Percentiles rank a stretch among this genome's conserved stretches.
These are phyloP conservation scores for Tethya wilhelma DNA, from an alignment of 37 sponge, comb jelly and placozoan genomes.

Conservation along the genomic window DNA sequence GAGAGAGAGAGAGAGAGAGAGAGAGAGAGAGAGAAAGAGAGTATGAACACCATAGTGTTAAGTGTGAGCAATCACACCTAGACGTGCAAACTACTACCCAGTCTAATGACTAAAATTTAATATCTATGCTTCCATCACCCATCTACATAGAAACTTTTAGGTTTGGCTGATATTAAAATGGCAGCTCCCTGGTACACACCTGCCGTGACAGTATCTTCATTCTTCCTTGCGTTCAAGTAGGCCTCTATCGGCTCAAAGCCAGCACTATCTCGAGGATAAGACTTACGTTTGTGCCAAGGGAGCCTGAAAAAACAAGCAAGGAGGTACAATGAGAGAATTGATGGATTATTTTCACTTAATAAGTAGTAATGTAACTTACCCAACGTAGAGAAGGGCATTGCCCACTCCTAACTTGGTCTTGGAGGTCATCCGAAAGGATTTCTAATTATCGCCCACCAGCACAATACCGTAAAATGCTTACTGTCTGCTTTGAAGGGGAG, in stretches of 20 bases:
- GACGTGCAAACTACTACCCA: too few species aligned
- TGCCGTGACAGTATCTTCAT: not conserved
- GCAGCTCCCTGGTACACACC: too few species aligned
- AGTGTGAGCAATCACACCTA: too few species aligned
- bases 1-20: too few species aligned
- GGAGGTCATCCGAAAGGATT: not conserved
- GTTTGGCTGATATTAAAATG: too few species aligned
- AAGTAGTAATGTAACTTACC: constrained; percentile 12
- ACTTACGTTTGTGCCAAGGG: not conserved
- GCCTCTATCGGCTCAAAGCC: constrained; percentile 32
- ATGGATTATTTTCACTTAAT: not conserved
- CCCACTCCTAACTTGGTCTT: constrained; percentile 9
- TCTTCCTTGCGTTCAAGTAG: not conserved
- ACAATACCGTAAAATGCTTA: too few species aligned
- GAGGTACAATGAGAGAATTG: not conserved
- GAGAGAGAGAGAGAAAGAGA: too few species aligned
- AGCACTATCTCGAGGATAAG: constrained; percentile 20
- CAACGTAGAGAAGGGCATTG: constrained; percentile 34
- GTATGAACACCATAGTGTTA: too few species aligned
- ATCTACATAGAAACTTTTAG: too few species aligned
- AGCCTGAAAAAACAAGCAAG: not conserved
- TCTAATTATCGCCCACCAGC: constrained; percentile 35
- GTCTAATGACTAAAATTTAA: too few species aligned
- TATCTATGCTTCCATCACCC: too few species aligned
- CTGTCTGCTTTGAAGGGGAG: not conserved